Percentiles rank a stretch among this genome's conserved stretches.
Evolutionary conservation across 2,888 invertebrate species (phyloP).

Genomic region (Trachelus tabidus): DNA sequence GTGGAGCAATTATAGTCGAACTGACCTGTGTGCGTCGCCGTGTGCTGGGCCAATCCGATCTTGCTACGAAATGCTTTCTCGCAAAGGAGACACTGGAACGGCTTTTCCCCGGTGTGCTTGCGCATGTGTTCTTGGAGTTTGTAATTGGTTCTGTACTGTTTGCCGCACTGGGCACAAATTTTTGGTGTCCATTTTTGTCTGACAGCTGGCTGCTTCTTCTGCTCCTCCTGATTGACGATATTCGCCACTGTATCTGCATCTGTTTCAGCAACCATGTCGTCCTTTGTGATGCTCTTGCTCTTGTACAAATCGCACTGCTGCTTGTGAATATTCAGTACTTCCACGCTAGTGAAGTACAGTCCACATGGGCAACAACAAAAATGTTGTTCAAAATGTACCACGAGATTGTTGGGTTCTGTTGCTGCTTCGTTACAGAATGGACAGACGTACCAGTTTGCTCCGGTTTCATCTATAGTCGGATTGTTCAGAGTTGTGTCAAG

Average conservation of each 20-base stretch:
- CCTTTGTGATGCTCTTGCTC: constrained; percentile 27
- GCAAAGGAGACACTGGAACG: constrained; percentile 70
- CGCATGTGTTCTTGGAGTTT: constrained; percentile 72
- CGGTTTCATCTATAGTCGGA: constrained; percentile 57
- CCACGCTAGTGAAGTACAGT: constrained; percentile 66
- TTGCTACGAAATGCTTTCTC: constrained; percentile 73
- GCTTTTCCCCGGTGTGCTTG: constrained; percentile 72
- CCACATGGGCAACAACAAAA: constrained; percentile 64
- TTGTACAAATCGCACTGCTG: constrained; percentile 47
- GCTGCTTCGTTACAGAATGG: constrained; percentile 62
- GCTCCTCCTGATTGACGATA: constrained; percentile 26
- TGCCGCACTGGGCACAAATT: constrained; percentile 70
- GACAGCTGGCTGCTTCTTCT: constrained; percentile 53
- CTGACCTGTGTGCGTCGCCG: constrained; percentile 72
- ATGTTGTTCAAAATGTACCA: constrained; percentile 57
- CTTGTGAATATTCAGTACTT: constrained; percentile 61
- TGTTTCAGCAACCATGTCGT: constrained; percentile 23
- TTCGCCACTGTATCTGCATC: constrained; percentile 23
- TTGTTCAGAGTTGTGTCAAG: constrained; percentile 53
- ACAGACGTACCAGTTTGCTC: constrained; percentile 59
- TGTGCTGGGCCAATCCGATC: constrained; percentile 72
- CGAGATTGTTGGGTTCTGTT: constrained; percentile 51
- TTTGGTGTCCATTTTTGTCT: constrained; percentile 66
- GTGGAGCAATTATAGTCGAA: constrained; percentile 71
- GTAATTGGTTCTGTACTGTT: constrained; percentile 71